Conservation (phyloP, 2,888 invertebrate genomes). For the Dynastes tityus region DNA sequence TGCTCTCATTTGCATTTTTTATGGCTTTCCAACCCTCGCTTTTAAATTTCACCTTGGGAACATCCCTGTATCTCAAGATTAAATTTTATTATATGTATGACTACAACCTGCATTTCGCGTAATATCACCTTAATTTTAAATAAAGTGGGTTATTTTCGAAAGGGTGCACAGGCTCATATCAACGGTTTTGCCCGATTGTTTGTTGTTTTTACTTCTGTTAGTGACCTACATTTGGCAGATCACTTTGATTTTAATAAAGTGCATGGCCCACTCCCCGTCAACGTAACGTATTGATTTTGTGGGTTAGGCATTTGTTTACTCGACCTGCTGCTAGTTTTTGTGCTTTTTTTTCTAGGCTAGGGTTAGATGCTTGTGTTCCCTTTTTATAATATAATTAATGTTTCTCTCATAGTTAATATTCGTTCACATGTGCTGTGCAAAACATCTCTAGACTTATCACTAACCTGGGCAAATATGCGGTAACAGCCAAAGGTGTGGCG, state of each 20-base stretch:
- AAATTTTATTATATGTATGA: constrained; percentile 38
- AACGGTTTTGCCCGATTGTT: neutral
- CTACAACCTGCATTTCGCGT: neutral
- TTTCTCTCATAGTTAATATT: too few relatives aligned
- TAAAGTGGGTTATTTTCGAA: constrained; percentile 7
- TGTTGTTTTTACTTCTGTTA: constrained; percentile 24
- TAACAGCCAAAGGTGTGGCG: too few relatives aligned
- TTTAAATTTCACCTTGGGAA: neutral
- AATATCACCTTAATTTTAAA: neutral
- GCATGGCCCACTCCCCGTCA: constrained; percentile 13
- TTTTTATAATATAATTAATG: neutral
- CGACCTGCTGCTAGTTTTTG: constrained; percentile 1
- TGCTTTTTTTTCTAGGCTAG: neutral
- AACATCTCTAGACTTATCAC: too few relatives aligned
- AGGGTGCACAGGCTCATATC: neutral
- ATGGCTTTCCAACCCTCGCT: neutral
- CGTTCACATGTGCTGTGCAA: too few relatives aligned
- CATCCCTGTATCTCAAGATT: constrained; percentile 13
- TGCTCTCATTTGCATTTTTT: constrained; percentile 15
- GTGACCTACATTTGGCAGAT: constrained; percentile 38
- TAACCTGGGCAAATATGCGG: too few relatives aligned
- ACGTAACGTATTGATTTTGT: constrained; percentile 34
- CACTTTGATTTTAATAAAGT: constrained; percentile 42
- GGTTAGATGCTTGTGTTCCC: neutral
- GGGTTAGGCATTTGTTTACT: constrained; percentile 44